These are phyloP conservation scores for Anabacerthia variegaticeps DNA, from an alignment of 2,797 vertebrate genomes.

Conservation along the genomic window DNA sequence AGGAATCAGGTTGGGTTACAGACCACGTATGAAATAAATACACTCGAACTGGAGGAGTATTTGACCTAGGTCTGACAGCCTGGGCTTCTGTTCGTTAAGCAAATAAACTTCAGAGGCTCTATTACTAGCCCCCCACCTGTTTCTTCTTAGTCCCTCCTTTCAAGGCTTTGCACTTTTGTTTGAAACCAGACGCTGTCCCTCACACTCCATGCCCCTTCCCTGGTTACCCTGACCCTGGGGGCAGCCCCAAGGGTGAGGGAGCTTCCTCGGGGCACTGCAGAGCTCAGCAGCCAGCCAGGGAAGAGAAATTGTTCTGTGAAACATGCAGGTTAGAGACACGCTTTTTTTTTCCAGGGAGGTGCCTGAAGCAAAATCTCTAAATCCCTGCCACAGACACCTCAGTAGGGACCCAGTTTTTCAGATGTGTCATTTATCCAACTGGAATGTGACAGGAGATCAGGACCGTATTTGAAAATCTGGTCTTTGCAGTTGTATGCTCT, in stretches of 20 bases:
- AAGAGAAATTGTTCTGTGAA: neutral
- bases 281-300: neutral
- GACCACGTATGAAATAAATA: slow-evolving; percentile 38
- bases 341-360: neutral
- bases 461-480: neutral
- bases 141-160: slow-evolving; percentile 43
- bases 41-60: slow-evolving; percentile 37
- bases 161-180: slow-evolving; percentile 33
- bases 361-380: neutral
- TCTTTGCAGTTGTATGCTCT: neutral
- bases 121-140: slow-evolving; percentile 1
- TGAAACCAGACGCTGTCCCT: neutral
- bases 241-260: neutral
- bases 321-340: neutral
- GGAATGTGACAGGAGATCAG: neutral
- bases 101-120: slow-evolving; percentile 16
- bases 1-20: slow-evolving; percentile 52
- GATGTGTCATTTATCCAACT: neutral
- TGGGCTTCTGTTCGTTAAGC: slow-evolving; percentile 23
- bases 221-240: neutral
- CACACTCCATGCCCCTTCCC: neutral
- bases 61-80: slow-evolving; percentile 23
- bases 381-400: neutral
- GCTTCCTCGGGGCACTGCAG: neutral
- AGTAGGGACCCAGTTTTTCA: neutral